Percentiles rank a stretch among this genome's conserved stretches.
Conservation (phyloP, 2,888 invertebrate species). For the Eulithis prunata region DNA sequence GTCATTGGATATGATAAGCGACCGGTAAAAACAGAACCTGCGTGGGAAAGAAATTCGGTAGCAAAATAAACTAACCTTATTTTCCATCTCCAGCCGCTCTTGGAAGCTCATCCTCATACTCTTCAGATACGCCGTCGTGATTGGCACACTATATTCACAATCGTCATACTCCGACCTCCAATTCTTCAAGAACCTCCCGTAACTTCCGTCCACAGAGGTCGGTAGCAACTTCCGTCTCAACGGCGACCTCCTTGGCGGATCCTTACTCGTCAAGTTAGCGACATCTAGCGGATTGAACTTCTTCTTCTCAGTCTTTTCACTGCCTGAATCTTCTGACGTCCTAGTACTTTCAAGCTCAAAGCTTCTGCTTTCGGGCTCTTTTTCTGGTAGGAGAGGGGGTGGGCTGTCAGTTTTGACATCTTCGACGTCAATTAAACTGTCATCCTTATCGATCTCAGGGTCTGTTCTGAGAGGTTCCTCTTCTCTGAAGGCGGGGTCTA, state of each 20-base stretch:
- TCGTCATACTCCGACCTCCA: slow-evolving; percentile 85
- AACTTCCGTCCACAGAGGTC: slow-evolving; percentile 64
- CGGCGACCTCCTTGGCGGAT: slow-evolving; percentile 82
- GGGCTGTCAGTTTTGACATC: slow-evolving; percentile 73
- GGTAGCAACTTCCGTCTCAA: slow-evolving; percentile 78
- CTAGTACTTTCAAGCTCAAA: slow-evolving; percentile 57
- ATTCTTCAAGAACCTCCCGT: slow-evolving; percentile 83
- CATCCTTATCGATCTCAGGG: slow-evolving; percentile 79
- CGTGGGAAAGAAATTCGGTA: no score
- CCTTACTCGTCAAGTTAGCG: slow-evolving; percentile 85
- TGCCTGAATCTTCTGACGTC: slow-evolving; percentile 59
- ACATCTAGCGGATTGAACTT: slow-evolving; percentile 86
- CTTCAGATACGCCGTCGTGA: slow-evolving; percentile 95
- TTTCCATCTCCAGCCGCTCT: slow-evolving; percentile 66
- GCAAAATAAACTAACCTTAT: slow-evolving; percentile 62
- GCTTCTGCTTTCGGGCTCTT: slow-evolving; percentile 48
- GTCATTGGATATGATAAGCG: no score
- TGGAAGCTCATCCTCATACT: slow-evolving; percentile 89
- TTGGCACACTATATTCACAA: slow-evolving; percentile 93
- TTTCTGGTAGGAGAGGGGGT: slow-evolving; percentile 38
- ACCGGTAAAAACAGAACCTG: no score
- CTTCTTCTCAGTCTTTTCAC: slow-evolving; percentile 72
- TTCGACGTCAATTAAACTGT: slow-evolving; percentile 80
- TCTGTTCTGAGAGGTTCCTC: slow-evolving; percentile 74
- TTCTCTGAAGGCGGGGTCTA: slow-evolving; percentile 73